A percentile compares a stretch with the other conserved stretches of the same genome.
Conservation (phyloP, 1,140 invertebrate species). For the Brachionus koreanus region DNA sequence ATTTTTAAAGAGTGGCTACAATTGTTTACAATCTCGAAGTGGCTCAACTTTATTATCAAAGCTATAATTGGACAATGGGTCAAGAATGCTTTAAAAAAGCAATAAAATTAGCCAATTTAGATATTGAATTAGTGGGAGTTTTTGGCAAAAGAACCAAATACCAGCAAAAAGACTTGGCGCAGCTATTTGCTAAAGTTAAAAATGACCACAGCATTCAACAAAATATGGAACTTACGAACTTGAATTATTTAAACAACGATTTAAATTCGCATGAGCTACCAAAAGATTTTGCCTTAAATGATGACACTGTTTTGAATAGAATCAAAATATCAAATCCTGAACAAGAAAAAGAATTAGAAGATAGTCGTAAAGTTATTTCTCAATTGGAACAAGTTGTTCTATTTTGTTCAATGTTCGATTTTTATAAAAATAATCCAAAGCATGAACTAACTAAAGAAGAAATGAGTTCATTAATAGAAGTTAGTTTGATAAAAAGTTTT, state of each 20-base stretch:
- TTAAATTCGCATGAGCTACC: neutral
- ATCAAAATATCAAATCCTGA: conserved; percentile 48
- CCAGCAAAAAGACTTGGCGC: conserved; percentile 74
- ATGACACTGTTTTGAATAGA: conserved; percentile 75
- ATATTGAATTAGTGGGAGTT: conserved; percentile 66
- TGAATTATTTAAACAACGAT: conserved; percentile 47
- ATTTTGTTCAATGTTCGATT: conserved; percentile 33
- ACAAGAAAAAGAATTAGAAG: conserved; percentile 1
- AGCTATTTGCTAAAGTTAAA: conserved; percentile 69
- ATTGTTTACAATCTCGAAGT: conserved; percentile 71
- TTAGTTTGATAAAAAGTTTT: neutral
- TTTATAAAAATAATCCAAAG: conserved; percentile 39
- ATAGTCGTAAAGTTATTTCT: neutral
- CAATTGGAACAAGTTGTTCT: conserved; percentile 38
- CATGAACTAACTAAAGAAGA: conserved; percentile 29
- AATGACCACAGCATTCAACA: conserved; percentile 50
- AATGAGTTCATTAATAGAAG: conserved; percentile 37
- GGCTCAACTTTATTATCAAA: conserved; percentile 69
- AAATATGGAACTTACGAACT: conserved; percentile 56
- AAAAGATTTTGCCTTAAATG: conserved; percentile 63
- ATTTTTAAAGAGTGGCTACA: conserved; percentile 47
- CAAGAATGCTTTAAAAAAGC: conserved; percentile 67
- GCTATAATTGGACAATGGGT: conserved; percentile 68
- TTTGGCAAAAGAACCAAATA: conserved; percentile 83
- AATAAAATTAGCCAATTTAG: conserved; percentile 64